Evolutionary conservation across 2,888 invertebrate species (phyloP), one percentile per base, ranked within the genome.

Genomic region (Synanthedon myopaeformis): DNA sequence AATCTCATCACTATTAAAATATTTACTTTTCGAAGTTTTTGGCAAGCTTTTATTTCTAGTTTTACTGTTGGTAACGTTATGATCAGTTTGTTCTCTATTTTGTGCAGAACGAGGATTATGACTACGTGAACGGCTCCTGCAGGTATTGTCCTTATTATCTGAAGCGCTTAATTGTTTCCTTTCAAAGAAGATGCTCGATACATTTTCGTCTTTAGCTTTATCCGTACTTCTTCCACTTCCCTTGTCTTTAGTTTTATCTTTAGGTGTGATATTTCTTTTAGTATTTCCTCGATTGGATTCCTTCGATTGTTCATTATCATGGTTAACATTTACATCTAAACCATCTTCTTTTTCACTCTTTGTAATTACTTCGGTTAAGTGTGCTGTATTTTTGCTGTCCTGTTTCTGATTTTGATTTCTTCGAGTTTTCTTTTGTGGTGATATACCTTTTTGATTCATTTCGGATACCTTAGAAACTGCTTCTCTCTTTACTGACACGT

Each of bases 131-230:
- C 72, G 63, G 57, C 65, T 72, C 53, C 69, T 68, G 49, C 63
- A 58, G 41, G 62, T 49, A 51, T 64, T 61, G n/a, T 49, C 42
- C 49, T 56, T 57, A 19, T 52, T 55, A 19, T 52, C 12, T 14
- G 52, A 52, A 53, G 54, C 19, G 35, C 49, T 49, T 50, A 51
- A 49, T 52, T 58, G 45, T n/a, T 49, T 42, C 49, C 59, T 62
- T 54, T 67, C 61, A 66, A 84, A 83, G 63, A 75, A 82, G 60
- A 73, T 66, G 56, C 84, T 82, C 51, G 74, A 64, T n/a, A 70
- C 60, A 51, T 60, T 63, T 53, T 63, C 57, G 56, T 69, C 69
- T 61, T 70, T 3, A 35, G 5, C 35, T 35, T 35, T 35, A 35
- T 10, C 6, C 3, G 35, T 35, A 35, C 8, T 35, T 10, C 35